phyloP scores from a whole-genome alignment of 2,113 vertebrate species.

The Perca flavescens region DNA sequence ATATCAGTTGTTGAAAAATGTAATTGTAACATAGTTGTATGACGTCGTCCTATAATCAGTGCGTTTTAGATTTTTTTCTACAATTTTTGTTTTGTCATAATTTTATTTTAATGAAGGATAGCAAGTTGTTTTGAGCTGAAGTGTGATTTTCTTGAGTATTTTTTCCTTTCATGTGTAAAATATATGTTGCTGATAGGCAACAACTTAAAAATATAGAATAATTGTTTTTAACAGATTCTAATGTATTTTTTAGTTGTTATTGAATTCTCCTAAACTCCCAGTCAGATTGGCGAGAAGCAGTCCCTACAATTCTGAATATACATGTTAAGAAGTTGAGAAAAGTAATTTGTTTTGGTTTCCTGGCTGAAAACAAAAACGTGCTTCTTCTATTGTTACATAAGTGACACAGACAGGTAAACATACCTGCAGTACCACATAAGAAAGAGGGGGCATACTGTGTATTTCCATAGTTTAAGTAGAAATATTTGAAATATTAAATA shows the following conservation, averaged over 20 bases:
- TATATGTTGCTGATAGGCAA: not conserved
- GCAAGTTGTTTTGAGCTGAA: not conserved
- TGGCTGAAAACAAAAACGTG: conserved; percentile 33
- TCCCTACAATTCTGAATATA: not conserved
- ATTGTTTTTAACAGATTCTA: conserved; percentile 26
- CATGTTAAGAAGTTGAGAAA: not conserved
- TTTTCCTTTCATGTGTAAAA: not conserved
- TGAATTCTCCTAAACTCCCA: not conserved
- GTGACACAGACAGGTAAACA: conserved; percentile 43
- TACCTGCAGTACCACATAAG: conserved; percentile 44
- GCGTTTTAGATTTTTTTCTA: not conserved
- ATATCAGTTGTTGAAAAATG: not conserved
- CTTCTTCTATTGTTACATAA: conserved; percentile 30
- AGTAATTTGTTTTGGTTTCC: conserved; percentile 9
- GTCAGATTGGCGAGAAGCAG: not conserved
- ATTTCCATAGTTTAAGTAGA: conserved; percentile 11
- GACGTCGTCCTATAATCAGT: not conserved
- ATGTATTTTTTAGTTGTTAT: not conserved
- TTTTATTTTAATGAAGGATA: conserved; percentile 2
- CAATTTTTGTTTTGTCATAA: not conserved
- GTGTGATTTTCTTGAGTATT: not conserved
- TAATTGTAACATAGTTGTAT: not conserved
- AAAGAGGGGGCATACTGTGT: conserved; percentile 29
- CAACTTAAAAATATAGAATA: not conserved
- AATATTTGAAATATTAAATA: conserved; percentile 18